Evolutionary conservation across 2,113 vertebrate species (phyloP).

Genomic region (Triplophysa dalaica): DNA sequence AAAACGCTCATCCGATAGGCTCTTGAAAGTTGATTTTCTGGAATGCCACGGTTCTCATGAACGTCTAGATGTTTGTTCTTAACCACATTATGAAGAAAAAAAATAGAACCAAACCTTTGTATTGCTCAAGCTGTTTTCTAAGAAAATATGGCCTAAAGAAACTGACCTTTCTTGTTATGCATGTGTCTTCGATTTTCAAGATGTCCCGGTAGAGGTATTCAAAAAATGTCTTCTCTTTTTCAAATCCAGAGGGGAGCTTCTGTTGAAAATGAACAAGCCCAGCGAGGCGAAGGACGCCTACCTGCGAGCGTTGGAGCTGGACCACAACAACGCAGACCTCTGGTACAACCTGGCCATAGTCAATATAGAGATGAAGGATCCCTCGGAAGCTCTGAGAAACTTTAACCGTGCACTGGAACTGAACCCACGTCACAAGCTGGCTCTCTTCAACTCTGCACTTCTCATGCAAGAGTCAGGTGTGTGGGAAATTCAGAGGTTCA

Average conservation of each 20-base stretch:
- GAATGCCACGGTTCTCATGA: constrained; percentile 26
- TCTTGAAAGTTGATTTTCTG: constrained; percentile 9
- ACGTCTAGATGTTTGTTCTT: neutral
- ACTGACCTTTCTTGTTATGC: constrained; percentile 26
- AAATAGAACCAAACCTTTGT: neutral
- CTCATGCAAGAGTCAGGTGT: constrained; percentile 98
- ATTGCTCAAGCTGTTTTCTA: constrained; percentile 17
- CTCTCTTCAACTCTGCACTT: constrained; percentile 93
- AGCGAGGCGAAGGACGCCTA: constrained; percentile 93
- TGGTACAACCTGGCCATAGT: constrained; percentile 99
- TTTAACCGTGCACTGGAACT: constrained; percentile 92
- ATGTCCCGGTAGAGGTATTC: constrained; percentile 17
- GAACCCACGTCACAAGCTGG: constrained; percentile 88
- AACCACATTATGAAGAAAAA: neutral
- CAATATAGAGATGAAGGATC: constrained; percentile 96
- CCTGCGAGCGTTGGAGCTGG: constrained; percentile 88
- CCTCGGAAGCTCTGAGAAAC: constrained; percentile 88
- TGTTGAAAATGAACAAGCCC: constrained; percentile 97
- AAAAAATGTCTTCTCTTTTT: constrained; percentile 49
- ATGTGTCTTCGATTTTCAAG: constrained; percentile 22
- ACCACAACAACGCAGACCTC: constrained; percentile 90
- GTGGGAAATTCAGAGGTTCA: constrained; percentile 47
- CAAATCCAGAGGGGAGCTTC: constrained; percentile 88
- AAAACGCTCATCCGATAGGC: constrained; percentile 24
- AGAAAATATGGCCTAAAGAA: constrained; percentile 22